Percentiles rank a stretch among this genome's conserved stretches.
phyloP scores from a whole-genome alignment of 2,113 vertebrate genomes.

The Antennarius striatus region DNA sequence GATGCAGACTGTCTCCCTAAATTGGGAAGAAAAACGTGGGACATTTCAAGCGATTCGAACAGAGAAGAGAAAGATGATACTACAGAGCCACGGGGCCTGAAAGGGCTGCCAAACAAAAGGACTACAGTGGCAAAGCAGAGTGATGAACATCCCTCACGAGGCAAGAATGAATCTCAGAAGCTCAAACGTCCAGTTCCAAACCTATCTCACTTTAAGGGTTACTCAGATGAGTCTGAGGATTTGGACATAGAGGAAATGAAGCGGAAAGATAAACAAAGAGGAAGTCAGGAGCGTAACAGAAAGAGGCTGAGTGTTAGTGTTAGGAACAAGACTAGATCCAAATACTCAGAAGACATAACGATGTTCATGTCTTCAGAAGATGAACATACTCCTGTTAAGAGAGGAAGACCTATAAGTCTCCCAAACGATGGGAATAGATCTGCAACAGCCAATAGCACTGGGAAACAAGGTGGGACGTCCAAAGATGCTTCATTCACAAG shows the following conservation, averaged over 20 bases:
- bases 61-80: constrained; percentile 57
- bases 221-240: constrained; percentile 90
- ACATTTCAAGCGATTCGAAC: constrained; percentile 67
- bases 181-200: constrained; percentile 11
- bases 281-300: constrained; percentile 6
- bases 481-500: constrained; percentile 42
- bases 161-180: constrained; percentile 22
- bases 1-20: background rate
- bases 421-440: background rate
- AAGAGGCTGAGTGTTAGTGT: constrained; percentile 23
- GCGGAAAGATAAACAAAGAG: background rate
- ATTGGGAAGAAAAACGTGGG: constrained; percentile 23
- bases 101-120: constrained; percentile 37
- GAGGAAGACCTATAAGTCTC: constrained; percentile 30
- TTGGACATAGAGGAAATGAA: constrained; percentile 61
- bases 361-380: constrained; percentile 87
- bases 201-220: constrained; percentile 18
- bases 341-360: constrained; percentile 76
- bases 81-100: constrained; percentile 65
- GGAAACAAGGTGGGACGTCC: background rate
- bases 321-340: constrained; percentile 26
- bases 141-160: constrained; percentile 40
- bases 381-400: constrained; percentile 57
- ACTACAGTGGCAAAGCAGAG: constrained; percentile 18
- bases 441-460: background rate